phyloP scores from a whole-genome alignment of 1,140 invertebrate species.

The Pissodes strobi region DNA sequence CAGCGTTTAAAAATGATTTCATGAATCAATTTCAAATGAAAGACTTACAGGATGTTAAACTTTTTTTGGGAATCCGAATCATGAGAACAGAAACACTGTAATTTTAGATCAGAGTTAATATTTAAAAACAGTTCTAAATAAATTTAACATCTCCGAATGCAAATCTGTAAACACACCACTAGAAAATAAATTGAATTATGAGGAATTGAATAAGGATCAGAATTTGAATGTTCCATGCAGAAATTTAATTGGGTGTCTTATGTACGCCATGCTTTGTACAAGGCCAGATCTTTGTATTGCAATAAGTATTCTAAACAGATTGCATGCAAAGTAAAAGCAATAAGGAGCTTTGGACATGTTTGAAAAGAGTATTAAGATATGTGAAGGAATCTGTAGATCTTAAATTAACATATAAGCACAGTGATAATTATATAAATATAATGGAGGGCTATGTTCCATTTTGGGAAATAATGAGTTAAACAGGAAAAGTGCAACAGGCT shows the following conservation, averaged over 20 bases:
- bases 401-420: background rate
- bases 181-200: too few relatives aligned
- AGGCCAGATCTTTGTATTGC: constrained; percentile 1
- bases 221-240: too few relatives aligned
- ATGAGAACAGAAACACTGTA: background rate
- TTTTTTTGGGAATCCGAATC: constrained; percentile 3
- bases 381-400: constrained; percentile 1
- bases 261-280: constrained; percentile 9
- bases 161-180: background rate
- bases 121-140: constrained; percentile 6
- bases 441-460: constrained; percentile 1
- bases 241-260: constrained; percentile 9
- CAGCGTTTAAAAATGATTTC: too few relatives aligned
- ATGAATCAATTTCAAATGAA: too few relatives aligned
- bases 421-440: background rate
- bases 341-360: constrained; percentile 1
- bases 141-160: constrained; percentile 12
- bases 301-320: constrained; percentile 5
- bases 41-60: background rate
- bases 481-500: too few relatives aligned
- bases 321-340: background rate
- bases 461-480: background rate
- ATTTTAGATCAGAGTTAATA: background rate
- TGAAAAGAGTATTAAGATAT: constrained; percentile 10
- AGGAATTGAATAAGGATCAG: too few relatives aligned